Evolutionary conservation across 1,140 invertebrate genomes (phyloP).

Genomic region (Heliconius himera): DNA sequence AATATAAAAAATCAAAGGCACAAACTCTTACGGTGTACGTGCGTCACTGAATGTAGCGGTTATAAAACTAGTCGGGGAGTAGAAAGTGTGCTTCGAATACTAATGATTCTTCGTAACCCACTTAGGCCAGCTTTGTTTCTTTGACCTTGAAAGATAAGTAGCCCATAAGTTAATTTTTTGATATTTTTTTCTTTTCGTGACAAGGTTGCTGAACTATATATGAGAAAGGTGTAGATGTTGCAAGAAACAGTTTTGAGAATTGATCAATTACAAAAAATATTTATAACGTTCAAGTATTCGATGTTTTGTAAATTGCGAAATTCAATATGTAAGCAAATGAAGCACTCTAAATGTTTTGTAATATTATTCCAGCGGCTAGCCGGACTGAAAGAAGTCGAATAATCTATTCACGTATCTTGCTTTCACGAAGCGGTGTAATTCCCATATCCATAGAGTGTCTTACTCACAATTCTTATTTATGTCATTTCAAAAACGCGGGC

Average conservation of each 20-base stretch:
- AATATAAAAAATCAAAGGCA: conserved; percentile 14
- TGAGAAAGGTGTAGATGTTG: background rate
- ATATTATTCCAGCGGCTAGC: background rate
- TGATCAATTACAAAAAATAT: background rate
- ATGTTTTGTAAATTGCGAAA: background rate
- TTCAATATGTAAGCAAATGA: background rate
- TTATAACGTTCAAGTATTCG: background rate
- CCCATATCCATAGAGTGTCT: too few species aligned
- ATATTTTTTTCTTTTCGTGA: conserved; percentile 12
- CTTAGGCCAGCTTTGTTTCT: conserved; percentile 37
- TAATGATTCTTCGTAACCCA: conserved; percentile 49
- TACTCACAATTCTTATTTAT: too few species aligned
- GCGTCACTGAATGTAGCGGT: conserved; percentile 46
- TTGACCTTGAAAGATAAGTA: conserved; percentile 39
- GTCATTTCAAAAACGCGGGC: too few species aligned
- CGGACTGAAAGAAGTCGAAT: too few species aligned
- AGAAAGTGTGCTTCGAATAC: conserved; percentile 51
- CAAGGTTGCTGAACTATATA: conserved; percentile 15
- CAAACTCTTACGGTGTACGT: conserved; percentile 42
- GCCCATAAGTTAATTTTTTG: background rate
- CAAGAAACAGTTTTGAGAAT: conserved; percentile 1
- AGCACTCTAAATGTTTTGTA: background rate
- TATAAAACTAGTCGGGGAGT: conserved; percentile 51
- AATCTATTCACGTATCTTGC: too few species aligned
- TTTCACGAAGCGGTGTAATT: too few species aligned